Evolutionary conservation across 1,140 invertebrate genomes (phyloP), one percentile per base, ranked within the genome.

Genomic region (Lordiphosa stackelbergi): DNA sequence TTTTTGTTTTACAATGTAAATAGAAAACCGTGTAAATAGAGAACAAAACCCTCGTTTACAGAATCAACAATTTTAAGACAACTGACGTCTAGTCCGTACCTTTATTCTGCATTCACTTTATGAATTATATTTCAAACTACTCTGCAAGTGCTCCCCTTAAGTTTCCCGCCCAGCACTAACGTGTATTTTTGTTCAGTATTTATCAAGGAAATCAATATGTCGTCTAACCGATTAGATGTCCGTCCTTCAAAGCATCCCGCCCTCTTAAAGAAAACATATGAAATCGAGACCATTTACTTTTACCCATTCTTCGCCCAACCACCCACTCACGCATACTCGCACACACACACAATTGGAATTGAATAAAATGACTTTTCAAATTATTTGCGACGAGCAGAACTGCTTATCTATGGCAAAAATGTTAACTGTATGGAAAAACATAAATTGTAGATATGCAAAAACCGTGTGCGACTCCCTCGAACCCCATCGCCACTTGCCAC

Each of bases 371-470:
- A 59, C 73, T 73, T 75, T 77, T 77, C 69, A 77, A 78, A 77
- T 77, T 77, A 77, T 77, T 77, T 73, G 69, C 69, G 40, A 73
- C 64, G 56, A 45, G 42, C 66, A 70, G 73, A 81, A 78, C 53
- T 75, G 73, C 73, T 81, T 81, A 78, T 83, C 73, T 78, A 64
- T 68, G 71, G 65, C 42, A 68, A 81, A 69, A 78, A 78, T 70
- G 73, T 81, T 81, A 78, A 78, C 73, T 77, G 73, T 77, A 78
- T 70, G 64, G 72, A 73, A 70, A 70, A 73, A 60, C 75, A 78
- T 78, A 78, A 78, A 69, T 73, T 78, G 60, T 83, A 83, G 71
- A 78, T 78, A 81, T 78, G 73, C 73, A 78, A 81, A 78, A 56
- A 57, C 45, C 19, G 37, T 42, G 60, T 43, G 42, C 34, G 38